Evolutionary conservation across 2,888 invertebrate genomes (phyloP).

Genomic region (Crepidodera aurea): DNA sequence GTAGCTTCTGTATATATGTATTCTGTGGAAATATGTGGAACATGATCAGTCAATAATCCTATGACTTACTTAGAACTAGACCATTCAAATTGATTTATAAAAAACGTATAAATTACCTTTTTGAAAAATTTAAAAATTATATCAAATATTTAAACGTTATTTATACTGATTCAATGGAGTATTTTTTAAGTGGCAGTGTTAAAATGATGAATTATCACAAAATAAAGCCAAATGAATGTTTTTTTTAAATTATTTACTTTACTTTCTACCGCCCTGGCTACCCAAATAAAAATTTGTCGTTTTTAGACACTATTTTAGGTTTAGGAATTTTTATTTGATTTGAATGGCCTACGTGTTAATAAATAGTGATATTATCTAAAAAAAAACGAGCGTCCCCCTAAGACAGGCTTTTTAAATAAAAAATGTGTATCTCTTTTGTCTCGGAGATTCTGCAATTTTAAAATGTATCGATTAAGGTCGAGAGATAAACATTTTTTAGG

Average conservation of each 20-base stretch:
- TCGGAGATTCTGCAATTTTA: neutral
- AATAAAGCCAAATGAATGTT: too few relatives aligned
- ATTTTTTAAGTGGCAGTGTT: neutral
- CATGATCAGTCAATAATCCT: conserved; percentile 39
- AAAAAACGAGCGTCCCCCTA: conserved; percentile 20
- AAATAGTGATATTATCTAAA: conserved; percentile 39
- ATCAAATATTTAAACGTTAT: neutral
- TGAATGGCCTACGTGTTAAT: conserved; percentile 32
- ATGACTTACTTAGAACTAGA: conserved; percentile 32
- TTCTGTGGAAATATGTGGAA: conserved; percentile 26
- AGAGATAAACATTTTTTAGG: conserved; percentile 11
- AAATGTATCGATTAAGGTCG: neutral
- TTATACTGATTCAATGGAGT: neutral
- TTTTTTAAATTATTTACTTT: too few relatives aligned
- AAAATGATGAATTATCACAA: neutral
- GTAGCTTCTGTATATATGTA: conserved; percentile 5
- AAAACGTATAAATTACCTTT: neutral
- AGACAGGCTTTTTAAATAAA: conserved; percentile 27
- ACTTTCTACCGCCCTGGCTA: too few relatives aligned
- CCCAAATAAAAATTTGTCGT: too few relatives aligned
- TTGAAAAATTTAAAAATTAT: neutral
- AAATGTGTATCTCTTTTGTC: conserved; percentile 22
- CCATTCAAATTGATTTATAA: conserved; percentile 20
- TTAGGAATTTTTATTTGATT: conserved; percentile 5
- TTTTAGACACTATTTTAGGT: too few relatives aligned